Conservation (phyloP, 2,113 vertebrate genomes). For the Conger conger region DNA sequence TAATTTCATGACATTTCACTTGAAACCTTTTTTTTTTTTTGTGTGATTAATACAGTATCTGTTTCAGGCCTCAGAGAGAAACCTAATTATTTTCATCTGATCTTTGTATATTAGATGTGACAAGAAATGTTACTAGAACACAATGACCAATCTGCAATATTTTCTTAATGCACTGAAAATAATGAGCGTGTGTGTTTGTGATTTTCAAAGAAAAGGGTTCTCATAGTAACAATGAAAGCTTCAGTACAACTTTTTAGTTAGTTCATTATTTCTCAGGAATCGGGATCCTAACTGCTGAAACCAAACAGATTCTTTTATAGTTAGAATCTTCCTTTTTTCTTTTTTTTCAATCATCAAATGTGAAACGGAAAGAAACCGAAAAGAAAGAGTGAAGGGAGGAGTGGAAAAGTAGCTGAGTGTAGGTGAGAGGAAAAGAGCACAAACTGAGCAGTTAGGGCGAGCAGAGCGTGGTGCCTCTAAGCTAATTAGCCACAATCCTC, state of each 20-base stretch:
- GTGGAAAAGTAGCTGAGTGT: neutral
- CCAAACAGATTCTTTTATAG: too few species aligned
- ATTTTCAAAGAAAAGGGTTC: neutral
- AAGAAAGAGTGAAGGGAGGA: neutral
- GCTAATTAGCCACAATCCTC: conserved; percentile 10
- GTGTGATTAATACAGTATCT: too few species aligned
- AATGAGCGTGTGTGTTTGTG: neutral
- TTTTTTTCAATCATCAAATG: too few species aligned
- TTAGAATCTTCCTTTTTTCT: too few species aligned
- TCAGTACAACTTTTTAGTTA: neutral
- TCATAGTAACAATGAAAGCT: neutral
- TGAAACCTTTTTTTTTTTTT: too few species aligned
- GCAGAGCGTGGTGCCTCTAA: neutral
- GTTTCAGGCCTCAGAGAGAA: neutral
- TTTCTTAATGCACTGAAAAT: neutral
- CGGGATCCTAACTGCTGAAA: neutral
- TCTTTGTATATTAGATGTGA: neutral
- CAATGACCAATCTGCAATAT: neutral
- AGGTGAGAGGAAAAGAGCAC: neutral
- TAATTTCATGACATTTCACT: too few species aligned
- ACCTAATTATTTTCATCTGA: neutral
- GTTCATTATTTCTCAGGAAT: neutral
- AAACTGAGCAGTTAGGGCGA: neutral
- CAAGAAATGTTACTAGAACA: neutral
- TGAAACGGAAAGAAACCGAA: neutral